phyloP scores from a whole-genome alignment of 2,888 invertebrate genomes.

The Zaprionus obscuricornis region DNA sequence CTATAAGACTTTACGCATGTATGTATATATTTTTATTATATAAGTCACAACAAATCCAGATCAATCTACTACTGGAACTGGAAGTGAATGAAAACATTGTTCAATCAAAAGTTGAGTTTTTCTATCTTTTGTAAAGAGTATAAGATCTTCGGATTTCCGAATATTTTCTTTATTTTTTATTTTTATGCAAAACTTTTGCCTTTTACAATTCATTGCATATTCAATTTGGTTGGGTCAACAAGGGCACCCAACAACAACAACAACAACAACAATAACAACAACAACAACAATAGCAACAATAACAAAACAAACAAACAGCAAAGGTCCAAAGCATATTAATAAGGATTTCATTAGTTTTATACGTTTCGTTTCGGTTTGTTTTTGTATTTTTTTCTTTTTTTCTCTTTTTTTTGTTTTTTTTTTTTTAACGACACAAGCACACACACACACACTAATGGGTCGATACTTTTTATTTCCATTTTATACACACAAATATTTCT shows the following conservation, averaged over 20 bases:
- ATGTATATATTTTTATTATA: background rate
- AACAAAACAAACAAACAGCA: conserved; percentile 53
- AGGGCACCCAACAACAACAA: conserved; percentile 42
- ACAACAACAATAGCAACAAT: conserved; percentile 6
- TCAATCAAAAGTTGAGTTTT: too few species aligned
- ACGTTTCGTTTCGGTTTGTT: conserved; percentile 39
- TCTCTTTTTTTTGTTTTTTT: conserved; percentile 5
- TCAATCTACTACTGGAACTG: too few species aligned
- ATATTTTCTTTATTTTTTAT: conserved; percentile 34
- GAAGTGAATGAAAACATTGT: too few species aligned
- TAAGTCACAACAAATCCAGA: too few species aligned
- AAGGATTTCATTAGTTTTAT: conserved; percentile 80
- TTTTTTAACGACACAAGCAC: conserved; percentile 27
- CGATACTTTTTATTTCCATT: conserved; percentile 47
- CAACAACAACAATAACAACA: too few species aligned
- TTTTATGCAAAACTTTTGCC: conserved; percentile 76
- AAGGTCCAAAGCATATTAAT: conserved; percentile 78
- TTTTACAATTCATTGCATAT: conserved; percentile 79
- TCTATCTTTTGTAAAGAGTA: conserved; percentile 16
- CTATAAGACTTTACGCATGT: background rate
- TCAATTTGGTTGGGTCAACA: conserved; percentile 67
- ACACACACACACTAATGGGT: conserved; percentile 42
- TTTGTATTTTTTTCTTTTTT: conserved; percentile 10
- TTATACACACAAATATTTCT: background rate
- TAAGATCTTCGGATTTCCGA: background rate